Conservation (phyloP, 92 coral and sea anemone genomes). For the Paragorgia papillata region DNA sequence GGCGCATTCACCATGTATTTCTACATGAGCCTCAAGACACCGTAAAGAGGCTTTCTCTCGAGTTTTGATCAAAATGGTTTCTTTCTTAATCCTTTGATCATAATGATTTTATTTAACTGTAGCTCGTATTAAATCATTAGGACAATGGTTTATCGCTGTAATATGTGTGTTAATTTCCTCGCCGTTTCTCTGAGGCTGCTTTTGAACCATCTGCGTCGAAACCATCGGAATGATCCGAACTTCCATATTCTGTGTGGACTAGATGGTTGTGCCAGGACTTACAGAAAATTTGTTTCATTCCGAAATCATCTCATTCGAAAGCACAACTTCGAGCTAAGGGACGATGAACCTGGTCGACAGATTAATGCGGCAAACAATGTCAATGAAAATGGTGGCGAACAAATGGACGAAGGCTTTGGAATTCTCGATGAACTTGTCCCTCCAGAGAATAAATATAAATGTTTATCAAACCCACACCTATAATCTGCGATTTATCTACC, state of each 20-base stretch:
- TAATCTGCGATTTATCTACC: too few relatives aligned
- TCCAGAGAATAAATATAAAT: too few relatives aligned
- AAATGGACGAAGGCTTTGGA: background rate
- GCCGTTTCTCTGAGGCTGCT: conserved; percentile 42
- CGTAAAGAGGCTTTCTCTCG: too few relatives aligned
- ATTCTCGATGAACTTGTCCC: too few relatives aligned
- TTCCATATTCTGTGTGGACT: conserved; percentile 68
- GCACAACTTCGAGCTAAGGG: conserved; percentile 45
- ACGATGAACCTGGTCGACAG: conserved; percentile 1
- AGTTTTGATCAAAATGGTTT: too few relatives aligned
- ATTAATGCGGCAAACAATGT: background rate
- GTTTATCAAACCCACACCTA: too few relatives aligned
- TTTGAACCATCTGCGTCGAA: conserved; percentile 52
- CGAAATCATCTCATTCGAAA: conserved; percentile 66
- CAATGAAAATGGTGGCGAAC: conserved; percentile 22
- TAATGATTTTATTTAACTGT: background rate
- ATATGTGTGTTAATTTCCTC: conserved; percentile 50
- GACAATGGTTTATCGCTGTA: conserved; percentile 50
- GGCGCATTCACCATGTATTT: background rate
- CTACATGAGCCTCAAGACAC: too few relatives aligned
- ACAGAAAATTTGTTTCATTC: conserved; percentile 55
- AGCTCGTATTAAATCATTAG: background rate
- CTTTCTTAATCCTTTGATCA: too few relatives aligned
- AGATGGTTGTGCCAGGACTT: conserved; percentile 63
- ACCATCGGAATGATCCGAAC: conserved; percentile 56